A percentile compares a stretch with the other conserved stretches of the same genome.
phyloP scores from a whole-genome alignment of 2,113 vertebrate species.

The Leptobrachium leishanense region DNA sequence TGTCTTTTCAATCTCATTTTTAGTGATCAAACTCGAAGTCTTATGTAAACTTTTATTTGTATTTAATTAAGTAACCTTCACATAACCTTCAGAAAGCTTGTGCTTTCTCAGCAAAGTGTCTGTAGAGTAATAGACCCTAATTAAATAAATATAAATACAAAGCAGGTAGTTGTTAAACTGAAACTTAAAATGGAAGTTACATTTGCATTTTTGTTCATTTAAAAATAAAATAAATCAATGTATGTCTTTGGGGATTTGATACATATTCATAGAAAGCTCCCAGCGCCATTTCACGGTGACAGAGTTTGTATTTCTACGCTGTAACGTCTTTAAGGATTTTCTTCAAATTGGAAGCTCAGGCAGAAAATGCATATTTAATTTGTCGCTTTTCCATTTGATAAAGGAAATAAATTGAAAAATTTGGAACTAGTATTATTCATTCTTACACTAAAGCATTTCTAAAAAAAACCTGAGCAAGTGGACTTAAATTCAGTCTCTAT shows the following conservation, averaged over 20 bases:
- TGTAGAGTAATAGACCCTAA: neutral
- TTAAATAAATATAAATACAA: slow-evolving; percentile 31
- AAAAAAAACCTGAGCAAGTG: too few species aligned
- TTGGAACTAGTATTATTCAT: neutral
- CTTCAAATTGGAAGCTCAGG: slow-evolving; percentile 30
- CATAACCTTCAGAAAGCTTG: too few species aligned
- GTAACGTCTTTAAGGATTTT: slow-evolving; percentile 37
- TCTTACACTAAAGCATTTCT: neutral
- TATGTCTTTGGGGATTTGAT: slow-evolving; percentile 37
- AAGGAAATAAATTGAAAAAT: slow-evolving; percentile 19
- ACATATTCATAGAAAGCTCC: slow-evolving; percentile 38
- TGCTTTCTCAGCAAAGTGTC: too few species aligned
- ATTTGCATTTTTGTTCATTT: slow-evolving; percentile 31
- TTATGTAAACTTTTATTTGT: too few species aligned
- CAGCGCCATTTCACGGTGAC: slow-evolving; percentile 27
- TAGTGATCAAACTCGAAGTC: too few species aligned
- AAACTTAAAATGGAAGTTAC: slow-evolving; percentile 29
- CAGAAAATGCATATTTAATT: slow-evolving; percentile 41
- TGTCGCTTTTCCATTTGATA: slow-evolving; percentile 26
- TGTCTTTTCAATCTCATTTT: too few species aligned
- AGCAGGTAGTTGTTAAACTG: slow-evolving; percentile 2
- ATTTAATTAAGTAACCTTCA: too few species aligned
- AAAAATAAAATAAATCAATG: slow-evolving; percentile 23
- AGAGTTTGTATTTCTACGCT: slow-evolving; percentile 28
- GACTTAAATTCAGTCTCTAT: too few species aligned